A percentile compares a stretch with the other conserved stretches of the same genome.
These are phyloP conservation scores for Drosophila buzzatii DNA, from an alignment of 2,888 invertebrate species.

Conservation along the genomic window DNA sequence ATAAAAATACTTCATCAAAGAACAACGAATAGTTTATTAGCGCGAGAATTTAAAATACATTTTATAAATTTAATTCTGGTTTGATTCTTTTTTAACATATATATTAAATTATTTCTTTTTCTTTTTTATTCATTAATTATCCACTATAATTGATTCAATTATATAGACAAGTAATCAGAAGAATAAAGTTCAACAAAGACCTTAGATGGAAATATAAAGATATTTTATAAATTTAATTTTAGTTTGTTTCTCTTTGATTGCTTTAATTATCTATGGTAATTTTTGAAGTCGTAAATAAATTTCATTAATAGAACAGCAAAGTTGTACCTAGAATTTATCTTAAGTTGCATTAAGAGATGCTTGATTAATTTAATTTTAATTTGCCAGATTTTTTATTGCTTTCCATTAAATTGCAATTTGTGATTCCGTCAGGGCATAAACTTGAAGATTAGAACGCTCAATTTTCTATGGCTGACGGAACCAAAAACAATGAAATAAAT, in stretches of 20 bases:
- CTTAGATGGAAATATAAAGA: neutral
- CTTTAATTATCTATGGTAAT: neutral
- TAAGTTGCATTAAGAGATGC: neutral
- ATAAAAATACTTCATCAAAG: too few species aligned
- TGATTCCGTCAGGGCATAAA: constrained; percentile 17
- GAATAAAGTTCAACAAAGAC: neutral
- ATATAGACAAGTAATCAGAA: too few species aligned
- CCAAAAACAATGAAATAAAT: constrained; percentile 70
- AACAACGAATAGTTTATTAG: too few species aligned
- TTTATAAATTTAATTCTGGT: too few species aligned
- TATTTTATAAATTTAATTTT: neutral
- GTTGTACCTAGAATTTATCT: neutral
- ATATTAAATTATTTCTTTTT: too few species aligned
- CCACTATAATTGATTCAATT: neutral
- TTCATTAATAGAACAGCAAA: neutral
- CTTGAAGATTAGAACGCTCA: constrained; percentile 19
- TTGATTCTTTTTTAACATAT: neutral
- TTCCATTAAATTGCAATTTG: constrained; percentile 34
- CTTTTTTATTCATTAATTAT: neutral
- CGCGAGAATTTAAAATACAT: too few species aligned
- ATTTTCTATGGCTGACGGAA: constrained; percentile 26
- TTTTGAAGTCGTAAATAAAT: neutral
- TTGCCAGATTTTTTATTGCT: constrained; percentile 14
- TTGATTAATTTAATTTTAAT: neutral
- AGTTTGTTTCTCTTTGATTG: neutral